Percentiles rank a stretch among this genome's conserved stretches.
Evolutionary conservation across 2,113 vertebrate species (phyloP).

Genomic region (Symphodus melops): DNA sequence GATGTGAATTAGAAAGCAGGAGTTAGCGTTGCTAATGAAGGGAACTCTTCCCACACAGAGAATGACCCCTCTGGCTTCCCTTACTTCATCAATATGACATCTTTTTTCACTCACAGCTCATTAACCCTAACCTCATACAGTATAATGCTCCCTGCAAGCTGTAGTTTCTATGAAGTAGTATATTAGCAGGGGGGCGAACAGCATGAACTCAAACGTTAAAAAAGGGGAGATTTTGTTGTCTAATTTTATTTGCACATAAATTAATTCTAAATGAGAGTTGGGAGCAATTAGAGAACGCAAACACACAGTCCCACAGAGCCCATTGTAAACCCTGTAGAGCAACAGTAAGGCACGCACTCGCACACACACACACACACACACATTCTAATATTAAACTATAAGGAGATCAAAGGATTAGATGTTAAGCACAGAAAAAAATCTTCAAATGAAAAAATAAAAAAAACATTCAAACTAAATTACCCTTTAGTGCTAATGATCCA

Average conservation of each 20-base stretch:
- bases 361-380: background rate
- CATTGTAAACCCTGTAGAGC: background rate
- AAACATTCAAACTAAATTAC: slow-evolving; percentile 23
- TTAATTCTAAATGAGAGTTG: slow-evolving; percentile 20
- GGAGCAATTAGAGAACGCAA: slow-evolving; percentile 29
- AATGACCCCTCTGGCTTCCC: slow-evolving; percentile 53
- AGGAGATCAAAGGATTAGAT: slow-evolving; percentile 22
- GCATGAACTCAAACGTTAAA: slow-evolving; percentile 18
- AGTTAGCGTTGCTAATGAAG: slow-evolving; percentile 58
- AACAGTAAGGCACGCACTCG: slow-evolving; percentile 6
- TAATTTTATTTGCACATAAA: slow-evolving; percentile 30
- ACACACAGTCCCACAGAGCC: slow-evolving; percentile 1
- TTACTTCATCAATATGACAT: slow-evolving; percentile 65
- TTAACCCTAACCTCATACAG: slow-evolving; percentile 53
- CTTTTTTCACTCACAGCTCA: slow-evolving; percentile 62
- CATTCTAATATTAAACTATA: slow-evolving; percentile 17
- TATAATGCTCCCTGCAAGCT: slow-evolving; percentile 61
- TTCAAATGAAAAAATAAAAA: slow-evolving; percentile 6
- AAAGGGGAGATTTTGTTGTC: background rate
- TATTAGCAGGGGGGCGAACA: slow-evolving; percentile 17
- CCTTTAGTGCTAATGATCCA: background rate
- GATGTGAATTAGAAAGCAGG: slow-evolving; percentile 45
- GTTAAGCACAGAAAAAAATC: slow-evolving; percentile 14
- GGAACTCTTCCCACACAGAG: slow-evolving; percentile 57
- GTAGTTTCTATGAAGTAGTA: slow-evolving; percentile 46